Percentiles rank a stretch among this genome's conserved stretches.
Evolutionary conservation across 53 echinoderm and acorn worm genomes (phyloP).

Genomic region (Crossaster papposus): DNA sequence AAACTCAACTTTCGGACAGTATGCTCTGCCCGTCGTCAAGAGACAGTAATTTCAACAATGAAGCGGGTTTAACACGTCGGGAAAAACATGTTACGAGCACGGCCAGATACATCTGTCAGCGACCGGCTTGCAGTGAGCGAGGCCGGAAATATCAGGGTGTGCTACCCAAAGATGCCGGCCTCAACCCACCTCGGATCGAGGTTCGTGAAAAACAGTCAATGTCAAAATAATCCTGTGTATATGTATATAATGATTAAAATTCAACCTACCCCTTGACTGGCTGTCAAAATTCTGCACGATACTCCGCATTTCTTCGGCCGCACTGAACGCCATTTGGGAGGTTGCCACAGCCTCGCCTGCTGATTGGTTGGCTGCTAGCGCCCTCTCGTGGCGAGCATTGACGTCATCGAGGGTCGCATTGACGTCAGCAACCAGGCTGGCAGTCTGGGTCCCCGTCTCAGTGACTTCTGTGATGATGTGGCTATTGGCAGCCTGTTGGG

Average conservation of each 20-base stretch:
- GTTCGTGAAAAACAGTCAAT: no score
- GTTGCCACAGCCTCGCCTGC: conserved; percentile 53
- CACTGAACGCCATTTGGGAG: conserved; percentile 65
- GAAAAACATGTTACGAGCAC: no score
- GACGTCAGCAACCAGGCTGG: conserved; percentile 44
- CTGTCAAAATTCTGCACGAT: conserved; percentile 71
- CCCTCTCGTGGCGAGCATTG: conserved; percentile 52
- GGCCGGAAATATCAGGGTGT: no score
- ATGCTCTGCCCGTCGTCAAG: no score
- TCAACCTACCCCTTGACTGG: conserved; percentile 56
- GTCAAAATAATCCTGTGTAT: no score
- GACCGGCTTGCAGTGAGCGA: no score
- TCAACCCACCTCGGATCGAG: no score
- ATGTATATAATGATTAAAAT: not conserved
- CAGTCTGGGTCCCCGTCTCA: conserved; percentile 34
- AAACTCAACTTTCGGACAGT: no score
- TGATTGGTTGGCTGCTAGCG: conserved; percentile 73
- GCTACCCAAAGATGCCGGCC: no score
- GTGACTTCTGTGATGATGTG: conserved; percentile 36
- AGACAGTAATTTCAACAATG: no score
- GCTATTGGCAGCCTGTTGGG: conserved; percentile 23
- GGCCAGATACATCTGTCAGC: no score
- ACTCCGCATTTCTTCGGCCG: conserved; percentile 71
- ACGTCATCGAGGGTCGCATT: conserved; percentile 60
- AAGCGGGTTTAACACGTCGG: no score